Evolutionary conservation across 2,888 invertebrate genomes (phyloP).

Genomic region (Stegophylla sp.): DNA sequence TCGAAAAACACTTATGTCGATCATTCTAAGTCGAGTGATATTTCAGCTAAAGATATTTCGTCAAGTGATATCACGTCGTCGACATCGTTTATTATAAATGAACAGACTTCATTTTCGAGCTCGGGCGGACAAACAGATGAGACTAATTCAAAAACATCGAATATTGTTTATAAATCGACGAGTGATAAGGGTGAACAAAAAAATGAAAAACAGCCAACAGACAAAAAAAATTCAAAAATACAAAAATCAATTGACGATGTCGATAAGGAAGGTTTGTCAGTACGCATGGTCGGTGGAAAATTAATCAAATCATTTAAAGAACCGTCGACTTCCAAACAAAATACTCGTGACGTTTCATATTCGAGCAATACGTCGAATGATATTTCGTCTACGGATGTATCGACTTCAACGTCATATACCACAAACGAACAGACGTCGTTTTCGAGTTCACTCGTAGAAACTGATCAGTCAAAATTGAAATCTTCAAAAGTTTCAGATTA

Average conservation of each 20-base stretch:
- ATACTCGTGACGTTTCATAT: background rate
- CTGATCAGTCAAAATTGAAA: background rate
- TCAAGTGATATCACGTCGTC: background rate
- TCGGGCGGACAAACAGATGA: background rate
- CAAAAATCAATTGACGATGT: background rate
- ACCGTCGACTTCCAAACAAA: conserved; percentile 3
- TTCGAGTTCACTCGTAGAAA: conserved; percentile 11
- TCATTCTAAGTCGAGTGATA: background rate
- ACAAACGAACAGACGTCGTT: conserved; percentile 11
- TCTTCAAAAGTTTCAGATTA: background rate
- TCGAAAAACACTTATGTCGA: background rate
- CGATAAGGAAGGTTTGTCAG: conserved; percentile 14
- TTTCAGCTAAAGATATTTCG: background rate
- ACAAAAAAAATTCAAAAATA: background rate
- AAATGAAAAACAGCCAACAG: background rate
- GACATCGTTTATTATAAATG: background rate
- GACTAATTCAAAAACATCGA: background rate
- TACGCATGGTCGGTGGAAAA: conserved; percentile 61
- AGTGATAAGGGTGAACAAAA: background rate
- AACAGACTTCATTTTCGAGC: conserved; percentile 17
- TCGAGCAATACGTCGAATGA: background rate
- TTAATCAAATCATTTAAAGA: conserved; percentile 59
- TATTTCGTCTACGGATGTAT: background rate
- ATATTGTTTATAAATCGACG: background rate
- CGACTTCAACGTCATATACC: background rate